Evolutionary conservation across 2,888 invertebrate genomes (phyloP).

Genomic region (Galeopsomyia nigrocyanea): DNA sequence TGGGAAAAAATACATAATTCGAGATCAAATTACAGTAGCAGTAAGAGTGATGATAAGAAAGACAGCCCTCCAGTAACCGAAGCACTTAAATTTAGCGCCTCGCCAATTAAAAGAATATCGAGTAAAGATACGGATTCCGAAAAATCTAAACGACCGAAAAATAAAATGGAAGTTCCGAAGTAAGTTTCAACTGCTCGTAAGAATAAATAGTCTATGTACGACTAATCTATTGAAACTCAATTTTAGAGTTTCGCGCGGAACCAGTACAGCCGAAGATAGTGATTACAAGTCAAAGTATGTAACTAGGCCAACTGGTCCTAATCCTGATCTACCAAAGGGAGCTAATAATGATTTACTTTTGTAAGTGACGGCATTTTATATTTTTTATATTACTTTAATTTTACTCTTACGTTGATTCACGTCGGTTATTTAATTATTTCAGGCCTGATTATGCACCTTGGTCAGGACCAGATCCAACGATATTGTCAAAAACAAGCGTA

Average conservation of each 20-base stretch:
- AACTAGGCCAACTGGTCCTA: constrained; percentile 77
- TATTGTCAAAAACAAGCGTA: constrained; percentile 66
- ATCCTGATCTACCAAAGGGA: constrained; percentile 80
- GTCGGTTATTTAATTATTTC: constrained; percentile 48
- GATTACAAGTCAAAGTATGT: constrained; percentile 75
- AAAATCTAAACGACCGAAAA: constrained; percentile 67
- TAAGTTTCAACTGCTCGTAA: constrained; percentile 53
- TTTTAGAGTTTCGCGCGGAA: constrained; percentile 67
- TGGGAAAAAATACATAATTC: constrained; percentile 8
- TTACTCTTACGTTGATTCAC: constrained; percentile 17
- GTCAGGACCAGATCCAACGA: constrained; percentile 82
- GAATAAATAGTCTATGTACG: background rate
- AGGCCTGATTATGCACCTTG: constrained; percentile 88
- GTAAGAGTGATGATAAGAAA: constrained; percentile 63
- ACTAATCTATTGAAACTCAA: constrained; percentile 7
- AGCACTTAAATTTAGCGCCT: constrained; percentile 64
- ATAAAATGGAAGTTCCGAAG: constrained; percentile 68
- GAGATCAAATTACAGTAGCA: constrained; percentile 52
- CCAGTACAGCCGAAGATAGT: constrained; percentile 69
- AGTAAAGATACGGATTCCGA: constrained; percentile 60
- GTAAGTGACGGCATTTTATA: constrained; percentile 72
- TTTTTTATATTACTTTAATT: constrained; percentile 22
- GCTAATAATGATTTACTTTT: constrained; percentile 82
- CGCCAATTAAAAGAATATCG: constrained; percentile 63
- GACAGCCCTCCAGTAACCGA: constrained; percentile 64